phyloP scores from a whole-genome alignment of 2,888 invertebrate genomes.

The Apamea monoglypha region DNA sequence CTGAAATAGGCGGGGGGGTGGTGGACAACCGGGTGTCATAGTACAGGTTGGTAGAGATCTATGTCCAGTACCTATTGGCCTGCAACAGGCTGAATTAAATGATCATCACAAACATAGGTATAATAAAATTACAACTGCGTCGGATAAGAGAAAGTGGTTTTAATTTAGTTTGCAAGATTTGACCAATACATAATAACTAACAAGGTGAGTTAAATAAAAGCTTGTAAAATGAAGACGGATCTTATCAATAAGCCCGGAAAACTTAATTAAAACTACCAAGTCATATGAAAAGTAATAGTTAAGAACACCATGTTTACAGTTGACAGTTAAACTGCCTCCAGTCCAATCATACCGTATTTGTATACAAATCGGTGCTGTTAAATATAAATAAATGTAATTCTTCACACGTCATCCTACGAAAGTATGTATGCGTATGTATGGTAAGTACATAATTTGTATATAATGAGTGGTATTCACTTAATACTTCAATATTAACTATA shows the following conservation, averaged over 20 bases:
- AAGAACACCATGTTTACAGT: constrained; percentile 3
- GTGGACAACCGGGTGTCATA: background rate
- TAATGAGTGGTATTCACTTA: constrained; percentile 56
- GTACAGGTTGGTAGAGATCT: background rate
- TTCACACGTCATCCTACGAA: constrained; percentile 54
- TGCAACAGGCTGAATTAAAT: background rate
- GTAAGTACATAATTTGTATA: constrained; percentile 45
- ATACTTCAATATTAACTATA: constrained; percentile 57
- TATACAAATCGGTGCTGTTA: constrained; percentile 42
- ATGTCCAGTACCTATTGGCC: background rate
- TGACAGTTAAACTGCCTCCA: constrained; percentile 26
- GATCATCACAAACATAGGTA: background rate
- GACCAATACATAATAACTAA: too few relatives aligned
- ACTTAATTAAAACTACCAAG: background rate
- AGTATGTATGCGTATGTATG: constrained; percentile 5
- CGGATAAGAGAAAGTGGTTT: too few relatives aligned
- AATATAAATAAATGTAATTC: constrained; percentile 55
- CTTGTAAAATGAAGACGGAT: too few relatives aligned
- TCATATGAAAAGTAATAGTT: constrained; percentile 9
- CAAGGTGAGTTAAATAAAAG: too few relatives aligned
- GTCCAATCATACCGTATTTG: constrained; percentile 58
- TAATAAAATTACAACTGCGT: background rate
- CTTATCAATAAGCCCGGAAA: background rate
- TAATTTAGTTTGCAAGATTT: too few relatives aligned
- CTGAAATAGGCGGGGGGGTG: background rate